Evolutionary conservation across 1,140 invertebrate genomes (phyloP).

Genomic region (Matsumurasca onukii): DNA sequence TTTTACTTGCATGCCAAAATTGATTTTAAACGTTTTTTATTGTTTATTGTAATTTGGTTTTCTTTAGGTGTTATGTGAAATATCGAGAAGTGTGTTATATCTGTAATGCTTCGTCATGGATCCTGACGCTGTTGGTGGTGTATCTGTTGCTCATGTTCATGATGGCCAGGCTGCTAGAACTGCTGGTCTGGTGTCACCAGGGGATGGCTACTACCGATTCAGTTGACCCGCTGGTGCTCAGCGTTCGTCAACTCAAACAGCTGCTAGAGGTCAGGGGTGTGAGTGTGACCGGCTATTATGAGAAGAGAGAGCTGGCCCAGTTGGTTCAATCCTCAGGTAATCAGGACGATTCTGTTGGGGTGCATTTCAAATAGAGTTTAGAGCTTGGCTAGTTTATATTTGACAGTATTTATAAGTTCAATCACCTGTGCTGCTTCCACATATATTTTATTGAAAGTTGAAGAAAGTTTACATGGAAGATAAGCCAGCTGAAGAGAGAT

Average conservation of each 20-base stretch:
- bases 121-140: constrained; percentile 37
- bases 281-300: constrained; percentile 53
- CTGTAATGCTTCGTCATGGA: constrained; percentile 33
- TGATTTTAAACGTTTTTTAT: too few relatives aligned
- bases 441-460: too few relatives aligned
- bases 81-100: too few relatives aligned
- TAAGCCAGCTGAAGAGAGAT: too few relatives aligned
- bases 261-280: constrained; percentile 54
- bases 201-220: constrained; percentile 38
- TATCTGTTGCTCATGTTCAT: constrained; percentile 42
- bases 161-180: constrained; percentile 40
- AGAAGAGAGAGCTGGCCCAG: constrained; percentile 53
- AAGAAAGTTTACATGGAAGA: too few relatives aligned
- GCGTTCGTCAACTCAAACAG: constrained; percentile 54
- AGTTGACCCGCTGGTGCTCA: constrained; percentile 52
- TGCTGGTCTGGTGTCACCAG: constrained; percentile 43
- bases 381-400: too few relatives aligned
- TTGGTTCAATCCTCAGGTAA: constrained; percentile 53
- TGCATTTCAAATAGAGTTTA: too few relatives aligned
- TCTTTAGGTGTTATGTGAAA: too few relatives aligned
- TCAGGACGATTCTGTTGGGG: neutral
- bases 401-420: too few relatives aligned
- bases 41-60: too few relatives aligned
- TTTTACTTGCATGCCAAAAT: too few relatives aligned
- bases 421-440: too few relatives aligned